Conservation (phyloP, 2,113 vertebrate genomes). For the Paradisaea rubra region DNA sequence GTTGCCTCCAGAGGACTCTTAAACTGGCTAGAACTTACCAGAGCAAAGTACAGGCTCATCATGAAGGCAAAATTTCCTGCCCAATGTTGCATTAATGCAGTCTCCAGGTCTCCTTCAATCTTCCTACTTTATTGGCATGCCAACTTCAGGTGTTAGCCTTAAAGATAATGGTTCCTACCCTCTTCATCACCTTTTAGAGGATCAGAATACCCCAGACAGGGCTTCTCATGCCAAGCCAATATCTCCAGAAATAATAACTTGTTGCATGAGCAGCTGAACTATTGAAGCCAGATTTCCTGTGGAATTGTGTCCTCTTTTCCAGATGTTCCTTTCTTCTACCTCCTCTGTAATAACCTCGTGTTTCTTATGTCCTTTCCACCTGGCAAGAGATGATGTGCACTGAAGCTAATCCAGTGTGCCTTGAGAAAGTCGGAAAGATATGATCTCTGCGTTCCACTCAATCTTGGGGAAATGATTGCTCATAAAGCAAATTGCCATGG, state of each 20-base stretch:
- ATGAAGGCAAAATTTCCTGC: not conserved
- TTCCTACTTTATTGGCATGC: not conserved
- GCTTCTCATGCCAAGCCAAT: not conserved
- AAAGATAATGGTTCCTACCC: not conserved
- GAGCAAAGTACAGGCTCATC: not conserved
- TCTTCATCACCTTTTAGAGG: not conserved
- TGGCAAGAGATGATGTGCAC: slow-evolving; percentile 31
- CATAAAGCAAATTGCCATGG: not conserved
- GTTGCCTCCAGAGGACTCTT: not conserved
- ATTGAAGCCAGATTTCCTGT: slow-evolving; percentile 47
- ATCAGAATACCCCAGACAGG: not conserved
- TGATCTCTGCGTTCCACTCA: not conserved
- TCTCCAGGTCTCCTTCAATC: slow-evolving; percentile 4
- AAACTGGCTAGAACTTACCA: not conserved
- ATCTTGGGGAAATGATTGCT: not conserved
- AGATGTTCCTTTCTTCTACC: slow-evolving; percentile 42
- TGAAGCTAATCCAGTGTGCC: not conserved
- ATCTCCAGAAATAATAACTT: slow-evolving; percentile 40
- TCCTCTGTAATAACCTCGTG: not conserved
- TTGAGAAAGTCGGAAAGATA: slow-evolving; percentile 29
- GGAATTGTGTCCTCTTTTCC: slow-evolving; percentile 44
- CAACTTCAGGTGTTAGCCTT: not conserved
- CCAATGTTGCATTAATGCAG: not conserved
- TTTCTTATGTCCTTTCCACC: slow-evolving; percentile 55
- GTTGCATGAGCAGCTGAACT: slow-evolving; percentile 4